Conservation (phyloP, 1,140 invertebrate genomes). For the Ips typographus region DNA sequence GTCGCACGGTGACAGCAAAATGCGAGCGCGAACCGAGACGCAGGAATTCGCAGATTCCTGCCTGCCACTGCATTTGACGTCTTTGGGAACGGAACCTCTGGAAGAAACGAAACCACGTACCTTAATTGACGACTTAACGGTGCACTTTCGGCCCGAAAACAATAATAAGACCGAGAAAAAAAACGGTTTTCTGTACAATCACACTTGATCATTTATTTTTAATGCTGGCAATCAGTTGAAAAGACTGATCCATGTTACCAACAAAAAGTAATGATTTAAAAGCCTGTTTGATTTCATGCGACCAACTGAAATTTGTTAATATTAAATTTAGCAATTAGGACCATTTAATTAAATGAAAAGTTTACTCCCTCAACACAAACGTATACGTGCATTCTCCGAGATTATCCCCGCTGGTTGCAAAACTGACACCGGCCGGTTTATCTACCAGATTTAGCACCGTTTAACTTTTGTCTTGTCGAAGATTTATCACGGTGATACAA, state of each 20-base stretch:
- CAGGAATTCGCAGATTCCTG: slow-evolving; percentile 32
- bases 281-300: too few species aligned
- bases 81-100: slow-evolving; percentile 13
- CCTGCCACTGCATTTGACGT: slow-evolving; percentile 11
- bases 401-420: slow-evolving; percentile 7
- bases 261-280: too few species aligned
- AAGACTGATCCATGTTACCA: too few species aligned
- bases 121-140: slow-evolving; percentile 14
- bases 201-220: too few species aligned
- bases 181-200: too few species aligned
- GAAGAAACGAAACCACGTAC: slow-evolving; percentile 5
- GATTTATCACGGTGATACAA: slow-evolving; percentile 27
- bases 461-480: slow-evolving; percentile 27
- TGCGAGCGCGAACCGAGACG: slow-evolving; percentile 43
- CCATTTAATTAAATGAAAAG: neutral
- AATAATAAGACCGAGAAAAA: neutral
- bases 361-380: neutral
- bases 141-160: neutral
- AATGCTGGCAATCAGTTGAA: too few species aligned
- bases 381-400: slow-evolving; percentile 4
- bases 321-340: too few species aligned
- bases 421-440: slow-evolving; percentile 31
- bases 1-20: slow-evolving; percentile 48
- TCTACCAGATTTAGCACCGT: slow-evolving; percentile 33
- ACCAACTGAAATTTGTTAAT: too few species aligned